Evolutionary conservation across 2,113 vertebrate species (phyloP).

Genomic region (Corythornis vintsioides): DNA sequence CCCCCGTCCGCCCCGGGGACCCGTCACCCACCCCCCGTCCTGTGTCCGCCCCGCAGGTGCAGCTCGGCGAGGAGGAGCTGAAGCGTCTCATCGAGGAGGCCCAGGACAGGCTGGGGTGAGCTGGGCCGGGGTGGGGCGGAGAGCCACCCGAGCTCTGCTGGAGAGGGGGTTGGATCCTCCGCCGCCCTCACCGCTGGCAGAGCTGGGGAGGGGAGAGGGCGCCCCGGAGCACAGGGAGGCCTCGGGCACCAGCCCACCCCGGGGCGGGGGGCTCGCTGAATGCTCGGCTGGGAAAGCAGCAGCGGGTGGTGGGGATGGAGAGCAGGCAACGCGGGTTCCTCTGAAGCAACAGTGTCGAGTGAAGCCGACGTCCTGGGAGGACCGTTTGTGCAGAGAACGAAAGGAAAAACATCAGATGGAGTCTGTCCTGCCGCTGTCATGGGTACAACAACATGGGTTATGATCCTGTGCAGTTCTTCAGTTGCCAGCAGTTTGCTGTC

Average conservation of each 20-base stretch:
- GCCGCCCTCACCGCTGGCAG: neutral
- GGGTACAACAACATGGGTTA: rapidly evolving
- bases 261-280: neutral
- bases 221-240: neutral
- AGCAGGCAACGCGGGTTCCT: rapidly evolving
- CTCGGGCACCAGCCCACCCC: neutral
- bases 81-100: constrained; percentile 76
- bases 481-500: rapidly evolving
- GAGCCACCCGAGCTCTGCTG: neutral
- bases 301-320: neutral
- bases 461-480: rapidly evolving
- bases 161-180: too few species aligned
- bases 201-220: too few species aligned
- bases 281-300: neutral
- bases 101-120: constrained; percentile 76
- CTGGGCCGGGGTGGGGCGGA: neutral
- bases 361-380: neutral
- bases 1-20: too few species aligned
- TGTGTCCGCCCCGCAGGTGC: constrained; percentile 70
- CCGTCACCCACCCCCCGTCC: neutral
- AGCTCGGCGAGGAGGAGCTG: constrained; percentile 76
- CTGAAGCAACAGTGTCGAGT: rapidly evolving
- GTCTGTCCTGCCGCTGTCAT: rapidly evolving
- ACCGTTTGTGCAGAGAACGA: neutral
- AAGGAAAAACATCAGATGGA: rapidly evolving